Base-by-base conservation (phyloP, 1,140 invertebrate species). In the Polypedilum vanderplanki region DNA sequence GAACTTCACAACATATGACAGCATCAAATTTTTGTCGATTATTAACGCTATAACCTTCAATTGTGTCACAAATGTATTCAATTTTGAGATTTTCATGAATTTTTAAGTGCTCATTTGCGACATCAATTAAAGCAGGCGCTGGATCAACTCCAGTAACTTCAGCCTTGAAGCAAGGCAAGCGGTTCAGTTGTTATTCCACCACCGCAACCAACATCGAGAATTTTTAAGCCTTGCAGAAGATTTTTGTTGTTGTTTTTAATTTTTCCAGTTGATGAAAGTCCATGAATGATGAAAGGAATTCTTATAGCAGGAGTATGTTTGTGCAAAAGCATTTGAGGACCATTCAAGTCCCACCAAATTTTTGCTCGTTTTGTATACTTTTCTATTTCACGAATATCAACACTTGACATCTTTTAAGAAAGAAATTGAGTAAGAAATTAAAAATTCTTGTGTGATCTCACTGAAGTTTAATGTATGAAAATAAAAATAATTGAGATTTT, bases 151-250 rank as follows among this genome's bases (percentile, higher is more conserved):
- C 93, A 46, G 86, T 88, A 1, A 94, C 89, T 70, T 83, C 79
- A 10, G 90, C 91, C 75, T 91, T 91, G n/a, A 33, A 93, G 24
- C 73, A 57, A 65, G 7, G 78, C 76, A 65, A 82, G 75, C 12
- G 79, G 74, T 77, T 81, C 79, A 4, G 78, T 75, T 65, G 81
- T 73, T 33, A 80, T 78, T 41, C 80, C 80, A 73, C 92, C 93
- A 9, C 94, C 94, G 85, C 92, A 94, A 22, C 93, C 94, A 78
- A 94, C 87, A 84, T 96, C 93, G 8, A 94, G 78, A 74, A 95
- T 87, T 74, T 83, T 84, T 7, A 89, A 74, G 33, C 86, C 88
- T 79, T 86, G 78, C 18, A 95, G 79, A 7, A 90, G 88, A 57
- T 78, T 75, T n/a, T 76, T 70, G 15, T 75, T 73, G 33, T 79